Evolutionary conservation across 2,797 vertebrate species (phyloP), one percentile per base, ranked within the genome.

Genomic region (Fratercula arctica): DNA sequence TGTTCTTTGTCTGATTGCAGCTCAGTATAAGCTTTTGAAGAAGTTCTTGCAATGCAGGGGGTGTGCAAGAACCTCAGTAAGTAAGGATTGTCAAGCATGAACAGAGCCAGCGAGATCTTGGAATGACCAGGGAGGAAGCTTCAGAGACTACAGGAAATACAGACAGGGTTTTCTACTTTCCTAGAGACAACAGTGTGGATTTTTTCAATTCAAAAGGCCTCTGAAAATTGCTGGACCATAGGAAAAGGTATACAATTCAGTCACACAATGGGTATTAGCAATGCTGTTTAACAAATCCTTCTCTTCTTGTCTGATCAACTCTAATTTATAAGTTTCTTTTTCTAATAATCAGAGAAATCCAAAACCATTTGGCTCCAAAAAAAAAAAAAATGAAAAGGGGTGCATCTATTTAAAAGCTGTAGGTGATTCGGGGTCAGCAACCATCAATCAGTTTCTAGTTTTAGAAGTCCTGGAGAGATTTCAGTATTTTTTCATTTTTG

Each of bases 301-400:
- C 10, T 77, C 18, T 16, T 85, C 41, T 70, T 84, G 5, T 57
- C 24, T 72, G 29, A 37, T 64, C 53, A 74, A 15, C 4, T 23
- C 39, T 39, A 61, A 57, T 2, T 70, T 75, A 5, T 16, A 43
- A 10, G 13, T 10, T 39, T 39, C 9, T 54, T 72, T 4, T 51
- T 53, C 21, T 64, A 70, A 25, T 13, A 77, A 51, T 20, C 19
- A 19, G 28, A 51, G 48, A 77, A 90, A 56, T 41, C 19, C 3
- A 54, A 87, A 87, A 35, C 4, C 3, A 53, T 46, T 43, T 67
- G 33, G 5, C 1, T 35, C 3, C 16, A 70, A 31, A 28, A 51
- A 60, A 37, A 39, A 25, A 25, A 43, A 37, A 41, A 3, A 16
- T 3, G 11, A 60, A 73, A 57, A 8, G 4, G 0, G 0, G 0